Evolutionary conservation across 2,888 invertebrate species (phyloP), one percentile per base, ranked within the genome.

Genomic region (Melieria crassipennis): DNA sequence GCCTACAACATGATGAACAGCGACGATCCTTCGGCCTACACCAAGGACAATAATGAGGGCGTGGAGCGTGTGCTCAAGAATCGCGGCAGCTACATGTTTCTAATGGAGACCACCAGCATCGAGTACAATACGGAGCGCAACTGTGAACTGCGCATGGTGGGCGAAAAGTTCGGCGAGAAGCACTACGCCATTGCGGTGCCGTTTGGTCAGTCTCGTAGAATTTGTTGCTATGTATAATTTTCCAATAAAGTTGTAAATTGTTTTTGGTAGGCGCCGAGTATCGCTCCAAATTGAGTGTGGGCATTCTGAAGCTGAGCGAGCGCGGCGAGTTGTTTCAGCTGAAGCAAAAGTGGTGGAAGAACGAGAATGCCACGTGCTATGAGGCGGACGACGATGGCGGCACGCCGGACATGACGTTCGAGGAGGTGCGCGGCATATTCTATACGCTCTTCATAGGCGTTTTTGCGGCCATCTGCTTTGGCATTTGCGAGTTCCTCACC

Each of bases 101-200:
- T 99, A 75, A 97, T 98, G 95, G 99, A 99, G 88, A 97, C 97
- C 45, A 93, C 97, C 0, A 92, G 93, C 30, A 93, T 99, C 77
- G 98, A 99, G 87, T 99, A 97, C 87, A 92, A 91, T 79, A 92
- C 91, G 73, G 92, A 94, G 84, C 89, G 93, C 78, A 89, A 93
- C 81, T 97, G 97, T 84, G 91, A 92, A 72, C 89, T 97, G 75
- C 92, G 90, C 71, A 92, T 92, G 88, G 90, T 94, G 47, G 95
- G 96, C 0, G 90, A 91, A 5, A 90, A 92, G 78, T 88, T 98
- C 65, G 97, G 97, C 82, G 93, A 93, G 62, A 97, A 97, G 84
- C 97, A 96, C 79, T 98, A 97, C 82, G 97, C 97, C 43, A 96
- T 98, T 73, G 98, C 96, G 0, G 92, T 96, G 89, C 95, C 95